Percentiles rank a stretch among this genome's conserved stretches.
phyloP scores from a whole-genome alignment of 2,888 invertebrate species.

The Drosophila fungiperda region DNA sequence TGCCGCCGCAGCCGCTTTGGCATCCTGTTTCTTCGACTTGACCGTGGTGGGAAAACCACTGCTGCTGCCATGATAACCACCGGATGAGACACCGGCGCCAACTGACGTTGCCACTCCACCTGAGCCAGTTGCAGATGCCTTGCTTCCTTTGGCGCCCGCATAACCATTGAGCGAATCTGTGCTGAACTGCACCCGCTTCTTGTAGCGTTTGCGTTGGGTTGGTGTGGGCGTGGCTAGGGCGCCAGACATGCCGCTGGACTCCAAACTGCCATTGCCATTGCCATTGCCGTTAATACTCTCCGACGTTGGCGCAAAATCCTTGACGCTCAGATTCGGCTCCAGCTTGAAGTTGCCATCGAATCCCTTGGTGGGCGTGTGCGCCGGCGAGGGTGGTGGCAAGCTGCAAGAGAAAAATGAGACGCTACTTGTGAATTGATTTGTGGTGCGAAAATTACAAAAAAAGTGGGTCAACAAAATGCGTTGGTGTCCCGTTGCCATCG shows the following conservation, averaged over 20 bases:
- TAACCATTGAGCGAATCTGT: constrained; percentile 81
- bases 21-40: constrained; percentile 83
- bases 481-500: constrained; percentile 31
- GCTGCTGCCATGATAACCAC: constrained; percentile 22
- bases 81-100: neutral
- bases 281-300: constrained; percentile 65
- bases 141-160: constrained; percentile 50
- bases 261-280: constrained; percentile 40
- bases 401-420: constrained; percentile 51
- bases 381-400: constrained; percentile 82
- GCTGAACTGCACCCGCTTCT: constrained; percentile 84
- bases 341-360: constrained; percentile 84
- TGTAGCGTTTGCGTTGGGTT: constrained; percentile 79
- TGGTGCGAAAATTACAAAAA: constrained; percentile 18
- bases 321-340: constrained; percentile 84
- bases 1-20: constrained; percentile 74
- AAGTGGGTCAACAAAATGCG: constrained; percentile 44
- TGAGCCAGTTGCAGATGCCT: constrained; percentile 16
- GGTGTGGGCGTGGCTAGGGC: constrained; percentile 58
- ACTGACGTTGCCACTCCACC: neutral
- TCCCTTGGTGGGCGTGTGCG: constrained; percentile 83
- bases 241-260: constrained; percentile 21
- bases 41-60: constrained; percentile 36
- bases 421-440: neutral
- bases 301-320: constrained; percentile 80